These are phyloP conservation scores for Micronycteris hirsuta DNA, from an alignment of 2,113 vertebrate genomes.

Conservation along the genomic window DNA sequence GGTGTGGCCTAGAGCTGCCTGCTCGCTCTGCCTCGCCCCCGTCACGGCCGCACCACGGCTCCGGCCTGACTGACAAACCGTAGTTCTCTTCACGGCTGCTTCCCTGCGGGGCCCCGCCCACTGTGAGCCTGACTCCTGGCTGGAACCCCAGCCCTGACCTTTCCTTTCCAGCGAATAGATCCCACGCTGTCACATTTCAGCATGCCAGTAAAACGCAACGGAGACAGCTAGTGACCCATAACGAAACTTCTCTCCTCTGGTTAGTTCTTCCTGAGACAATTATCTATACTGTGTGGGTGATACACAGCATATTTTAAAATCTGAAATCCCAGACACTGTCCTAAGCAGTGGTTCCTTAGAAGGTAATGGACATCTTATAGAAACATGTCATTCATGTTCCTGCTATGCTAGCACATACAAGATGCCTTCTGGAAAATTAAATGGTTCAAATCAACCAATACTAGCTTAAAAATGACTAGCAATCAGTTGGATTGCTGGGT, in stretches of 20 bases:
- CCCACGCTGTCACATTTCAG: neutral
- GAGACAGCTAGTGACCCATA: neutral
- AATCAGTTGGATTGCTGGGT: neutral
- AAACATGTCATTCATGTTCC: neutral
- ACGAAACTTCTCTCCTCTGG: neutral
- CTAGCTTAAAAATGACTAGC: neutral
- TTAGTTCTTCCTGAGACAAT: neutral
- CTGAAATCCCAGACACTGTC: neutral
- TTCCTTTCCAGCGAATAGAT: neutral
- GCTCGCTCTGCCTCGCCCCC: neutral
- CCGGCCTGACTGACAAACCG: neutral
- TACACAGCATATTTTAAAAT: neutral
- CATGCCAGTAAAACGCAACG: neutral
- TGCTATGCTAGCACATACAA: neutral
- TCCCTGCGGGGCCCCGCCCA: neutral
- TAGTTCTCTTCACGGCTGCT: neutral
- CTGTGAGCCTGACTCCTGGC: neutral
- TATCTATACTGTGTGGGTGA: neutral
- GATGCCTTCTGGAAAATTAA: slow-evolving; percentile 28
- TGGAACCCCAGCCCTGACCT: neutral
- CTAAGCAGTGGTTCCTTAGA: neutral
- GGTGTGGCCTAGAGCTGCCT: neutral
- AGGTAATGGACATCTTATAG: neutral
- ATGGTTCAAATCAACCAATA: neutral
- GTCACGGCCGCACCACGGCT: neutral